These are phyloP conservation scores for Porites cylindrica DNA, from an alignment of 92 coral and sea anemone species.

Conservation along the genomic window DNA sequence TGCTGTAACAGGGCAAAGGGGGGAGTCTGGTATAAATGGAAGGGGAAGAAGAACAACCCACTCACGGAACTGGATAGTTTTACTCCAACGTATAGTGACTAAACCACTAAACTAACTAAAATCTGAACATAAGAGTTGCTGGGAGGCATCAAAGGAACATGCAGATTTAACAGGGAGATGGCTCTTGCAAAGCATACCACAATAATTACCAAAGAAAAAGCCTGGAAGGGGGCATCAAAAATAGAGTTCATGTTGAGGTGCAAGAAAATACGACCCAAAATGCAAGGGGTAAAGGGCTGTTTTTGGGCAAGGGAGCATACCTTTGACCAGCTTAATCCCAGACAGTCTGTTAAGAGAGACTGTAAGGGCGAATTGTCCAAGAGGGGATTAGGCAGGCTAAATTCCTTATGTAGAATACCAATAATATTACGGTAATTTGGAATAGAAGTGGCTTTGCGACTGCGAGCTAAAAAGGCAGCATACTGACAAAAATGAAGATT, in stretches of 20 bases:
- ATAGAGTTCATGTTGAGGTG: background rate
- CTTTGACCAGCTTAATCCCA: background rate
- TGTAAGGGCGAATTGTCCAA: background rate
- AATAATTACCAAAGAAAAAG: background rate
- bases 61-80: constrained; percentile 6
- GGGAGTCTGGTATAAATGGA: no score
- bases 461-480: background rate
- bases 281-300: no score
- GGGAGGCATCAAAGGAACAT: background rate
- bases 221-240: constrained; percentile 1
- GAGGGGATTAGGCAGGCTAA: no score
- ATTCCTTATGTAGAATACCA: no score
- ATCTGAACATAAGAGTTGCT: background rate
- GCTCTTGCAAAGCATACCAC: constrained; percentile 1
- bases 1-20: no score
- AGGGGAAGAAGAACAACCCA: constrained; percentile 7
- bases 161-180: constrained; percentile 3
- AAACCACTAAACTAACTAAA: background rate
- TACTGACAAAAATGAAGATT: background rate
- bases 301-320: background rate
- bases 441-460: background rate
- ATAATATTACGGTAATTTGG: no score
- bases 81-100: constrained; percentile 5
- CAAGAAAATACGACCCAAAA: background rate
- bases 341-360: background rate